A percentile compares a stretch with the other conserved stretches of the same genome.
Conservation (phyloP, 2,888 invertebrate genomes). For the Mimachlamys varia region DNA sequence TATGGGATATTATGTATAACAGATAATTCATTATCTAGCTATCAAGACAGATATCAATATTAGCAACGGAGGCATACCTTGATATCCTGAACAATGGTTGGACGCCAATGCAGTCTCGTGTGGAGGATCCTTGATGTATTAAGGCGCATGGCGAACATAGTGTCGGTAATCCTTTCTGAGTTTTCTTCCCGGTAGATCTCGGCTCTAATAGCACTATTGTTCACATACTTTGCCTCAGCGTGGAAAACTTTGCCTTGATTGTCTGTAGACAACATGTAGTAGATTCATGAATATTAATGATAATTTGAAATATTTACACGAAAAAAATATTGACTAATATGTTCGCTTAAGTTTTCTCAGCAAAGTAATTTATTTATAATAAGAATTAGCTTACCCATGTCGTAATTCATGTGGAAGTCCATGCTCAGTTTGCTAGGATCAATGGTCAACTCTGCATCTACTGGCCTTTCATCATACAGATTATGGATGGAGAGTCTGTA, state of each 20-base stretch:
- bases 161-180: constrained; percentile 60
- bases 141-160: constrained; percentile 61
- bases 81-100: constrained; percentile 60
- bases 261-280: constrained; percentile 55
- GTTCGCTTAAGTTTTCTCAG: too few relatives aligned
- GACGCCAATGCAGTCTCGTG: constrained; percentile 70
- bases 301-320: too few relatives aligned
- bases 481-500: too few relatives aligned
- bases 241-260: constrained; percentile 66
- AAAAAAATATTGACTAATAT: too few relatives aligned
- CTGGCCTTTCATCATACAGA: too few relatives aligned
- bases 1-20: not conserved
- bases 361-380: too few relatives aligned
- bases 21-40: not conserved
- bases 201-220: constrained; percentile 63
- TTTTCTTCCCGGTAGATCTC: constrained; percentile 63
- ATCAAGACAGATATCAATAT: too few relatives aligned
- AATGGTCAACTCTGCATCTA: too few relatives aligned
- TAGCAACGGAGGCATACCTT: constrained; percentile 54
- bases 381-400: too few relatives aligned
- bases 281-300: constrained; percentile 6
- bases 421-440: too few relatives aligned
- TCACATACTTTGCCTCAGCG: constrained; percentile 64
- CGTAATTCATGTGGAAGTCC: too few relatives aligned
- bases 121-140: constrained; percentile 70